Conservation (phyloP, 1,140 invertebrate species). For the Lutraria rhynchaena region DNA sequence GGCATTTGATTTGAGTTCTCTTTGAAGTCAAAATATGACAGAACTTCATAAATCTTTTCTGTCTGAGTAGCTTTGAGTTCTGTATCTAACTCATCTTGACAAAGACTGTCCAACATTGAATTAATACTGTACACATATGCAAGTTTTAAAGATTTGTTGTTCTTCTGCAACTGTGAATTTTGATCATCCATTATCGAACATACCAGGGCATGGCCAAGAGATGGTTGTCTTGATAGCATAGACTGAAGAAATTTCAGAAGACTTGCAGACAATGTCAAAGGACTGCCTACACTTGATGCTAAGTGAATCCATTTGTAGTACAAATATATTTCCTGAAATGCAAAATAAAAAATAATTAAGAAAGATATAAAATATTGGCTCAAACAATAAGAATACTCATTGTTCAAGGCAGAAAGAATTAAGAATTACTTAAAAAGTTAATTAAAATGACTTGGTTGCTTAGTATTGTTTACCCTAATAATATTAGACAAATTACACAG, state of each 20-base stretch:
- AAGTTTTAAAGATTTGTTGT: constrained; percentile 63
- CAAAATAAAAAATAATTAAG: too few species aligned
- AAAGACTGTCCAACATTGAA: constrained; percentile 64
- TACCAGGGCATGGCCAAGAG: constrained; percentile 70
- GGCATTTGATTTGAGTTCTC: constrained; percentile 68
- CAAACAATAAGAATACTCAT: too few species aligned
- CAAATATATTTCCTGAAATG: constrained; percentile 73
- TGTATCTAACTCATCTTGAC: constrained; percentile 32
- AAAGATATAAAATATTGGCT: too few species aligned
- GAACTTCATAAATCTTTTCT: constrained; percentile 64
- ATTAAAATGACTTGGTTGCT: too few species aligned
- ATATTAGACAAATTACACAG: too few species aligned
- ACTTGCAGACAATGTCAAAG: constrained; percentile 57
- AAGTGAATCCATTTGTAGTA: constrained; percentile 63
- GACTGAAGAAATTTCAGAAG: constrained; percentile 67
- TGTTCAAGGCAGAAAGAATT: too few species aligned
- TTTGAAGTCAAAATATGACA: constrained; percentile 71
- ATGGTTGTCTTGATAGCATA: constrained; percentile 64
- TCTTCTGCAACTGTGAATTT: constrained; percentile 32
- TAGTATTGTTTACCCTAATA: too few species aligned
- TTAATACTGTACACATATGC: constrained; percentile 72
- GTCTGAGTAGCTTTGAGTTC: constrained; percentile 36
- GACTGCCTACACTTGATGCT: constrained; percentile 15
- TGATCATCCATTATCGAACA: constrained; percentile 44
- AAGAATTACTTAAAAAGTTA: too few species aligned